Base-by-base conservation (phyloP, 2,113 vertebrate genomes). In the Planiliza haematocheilus region DNA sequence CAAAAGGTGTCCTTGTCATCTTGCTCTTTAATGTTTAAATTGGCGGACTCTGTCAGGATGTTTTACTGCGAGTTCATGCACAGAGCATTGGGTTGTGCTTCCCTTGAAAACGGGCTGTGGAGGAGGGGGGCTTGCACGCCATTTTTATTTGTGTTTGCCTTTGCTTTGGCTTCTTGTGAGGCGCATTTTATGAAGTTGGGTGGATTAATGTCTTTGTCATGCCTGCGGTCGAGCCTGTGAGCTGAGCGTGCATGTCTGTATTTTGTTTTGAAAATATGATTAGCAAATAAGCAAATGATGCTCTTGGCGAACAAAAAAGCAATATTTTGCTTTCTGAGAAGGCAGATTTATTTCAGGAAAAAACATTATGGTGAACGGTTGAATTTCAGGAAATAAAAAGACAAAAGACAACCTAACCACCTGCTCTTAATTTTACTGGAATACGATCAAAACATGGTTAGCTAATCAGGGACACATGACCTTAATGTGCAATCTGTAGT, bases 101-200 rank as follows among this genome's bases (percentile, higher is more conserved):
- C 59, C 52, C 46, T 83, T 59, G 68, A 64, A 74, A 82, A 51
- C 50, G 16, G 43, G 11, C 16, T 30, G 10, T 30, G n/a, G n/a
- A 11, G 13, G 45, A 34, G 34, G 57, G 43, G 55, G 58, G 81
- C 58, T 89, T 69, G 74, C 83, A 90, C 69, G 62, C 83, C 62
- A 84, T 86, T 88, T n/a, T 83, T 81, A 85, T 87, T 79, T 88
- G 71, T 91, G 86, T 91, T 91, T 86, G 81, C 74, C 83, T 77
- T 80, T 71, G 76, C 82, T 46, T 88, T 88, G 86, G 81, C 79
- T 81, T 85, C 82, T 79, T 90, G 86, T 81, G 82, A 86, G 85
- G 65, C 63, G 12, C 49, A 12, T 76, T 93, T 92, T 89, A 84
- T 62, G 80, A 88, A 65, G 60, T 70, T 76, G 85, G 62, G 69